Conservation (phyloP, 30 jellyfish, hydroid and myxozoan species). For the Hydractinia echinata region DNA sequence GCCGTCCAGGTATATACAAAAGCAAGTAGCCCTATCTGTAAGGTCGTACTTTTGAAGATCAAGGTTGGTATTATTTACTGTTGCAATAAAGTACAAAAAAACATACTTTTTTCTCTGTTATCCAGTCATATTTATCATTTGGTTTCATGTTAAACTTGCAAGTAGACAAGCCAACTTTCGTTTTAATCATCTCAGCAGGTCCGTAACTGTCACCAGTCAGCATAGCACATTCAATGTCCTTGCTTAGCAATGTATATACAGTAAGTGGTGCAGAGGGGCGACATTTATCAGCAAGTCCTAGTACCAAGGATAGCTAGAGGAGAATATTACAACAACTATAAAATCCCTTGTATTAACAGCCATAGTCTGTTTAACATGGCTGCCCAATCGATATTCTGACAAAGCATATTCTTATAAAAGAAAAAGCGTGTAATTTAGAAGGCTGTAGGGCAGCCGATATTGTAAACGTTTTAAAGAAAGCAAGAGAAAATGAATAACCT, state of each 20-base stretch:
- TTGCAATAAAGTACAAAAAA: too few species aligned
- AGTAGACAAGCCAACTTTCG: constrained; percentile 46
- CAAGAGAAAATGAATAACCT: too few species aligned
- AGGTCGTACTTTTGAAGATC: too few species aligned
- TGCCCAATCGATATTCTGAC: too few species aligned
- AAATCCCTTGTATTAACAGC: too few species aligned
- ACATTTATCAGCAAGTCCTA: constrained; percentile 75
- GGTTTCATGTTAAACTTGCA: constrained; percentile 67
- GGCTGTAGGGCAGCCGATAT: too few species aligned
- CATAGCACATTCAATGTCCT: constrained; percentile 46
- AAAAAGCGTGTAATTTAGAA: neutral
- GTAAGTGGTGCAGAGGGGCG: constrained; percentile 68
- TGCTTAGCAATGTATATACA: constrained; percentile 24
- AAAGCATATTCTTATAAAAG: too few species aligned
- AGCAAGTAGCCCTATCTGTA: too few species aligned
- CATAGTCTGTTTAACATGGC: too few species aligned
- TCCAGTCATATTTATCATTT: constrained; percentile 70
- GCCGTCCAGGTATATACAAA: too few species aligned
- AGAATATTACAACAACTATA: neutral
- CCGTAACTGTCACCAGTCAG: constrained; percentile 91
- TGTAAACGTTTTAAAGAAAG: too few species aligned
- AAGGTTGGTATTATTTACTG: too few species aligned
- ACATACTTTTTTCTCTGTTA: constrained; percentile 49
- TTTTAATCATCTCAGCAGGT: constrained; percentile 66
- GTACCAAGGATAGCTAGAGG: constrained; percentile 57